These are phyloP conservation scores for Cetonia aurata DNA, from an alignment of 2,888 invertebrate species.

Conservation along the genomic window DNA sequence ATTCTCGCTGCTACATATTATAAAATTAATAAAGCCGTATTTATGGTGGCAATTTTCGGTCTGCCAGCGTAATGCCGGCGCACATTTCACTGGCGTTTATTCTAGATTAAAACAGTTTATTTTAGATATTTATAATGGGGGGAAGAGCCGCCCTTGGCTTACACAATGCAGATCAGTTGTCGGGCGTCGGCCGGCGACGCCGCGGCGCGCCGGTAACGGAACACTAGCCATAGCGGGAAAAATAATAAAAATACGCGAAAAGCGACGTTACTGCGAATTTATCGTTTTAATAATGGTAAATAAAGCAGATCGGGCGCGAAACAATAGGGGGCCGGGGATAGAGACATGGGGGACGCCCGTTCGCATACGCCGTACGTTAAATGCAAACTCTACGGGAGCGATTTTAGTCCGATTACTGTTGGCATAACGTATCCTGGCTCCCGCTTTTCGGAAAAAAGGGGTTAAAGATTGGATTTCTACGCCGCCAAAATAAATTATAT, in stretches of 20 bases:
- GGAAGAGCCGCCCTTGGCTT: slow-evolving; percentile 54
- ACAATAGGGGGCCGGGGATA: slow-evolving; percentile 42
- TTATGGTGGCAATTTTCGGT: slow-evolving; percentile 68
- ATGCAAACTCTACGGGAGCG: too few relatives aligned
- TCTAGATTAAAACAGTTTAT: slow-evolving; percentile 69
- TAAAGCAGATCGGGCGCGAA: slow-evolving; percentile 63
- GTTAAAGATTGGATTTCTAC: too few relatives aligned
- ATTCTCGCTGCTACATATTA: slow-evolving; percentile 63
- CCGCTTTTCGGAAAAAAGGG: too few relatives aligned
- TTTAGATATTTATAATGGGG: slow-evolving; percentile 68
- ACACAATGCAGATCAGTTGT: slow-evolving; percentile 67
- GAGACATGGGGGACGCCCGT: slow-evolving; percentile 16
- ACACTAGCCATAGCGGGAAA: slow-evolving; percentile 52
- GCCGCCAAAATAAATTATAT: too few relatives aligned
- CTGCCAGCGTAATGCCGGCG: slow-evolving; percentile 62
- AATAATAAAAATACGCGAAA: slow-evolving; percentile 66
- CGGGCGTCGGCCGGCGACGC: slow-evolving; percentile 62
- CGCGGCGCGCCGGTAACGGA: slow-evolving; percentile 5
- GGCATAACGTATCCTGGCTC: too few relatives aligned
- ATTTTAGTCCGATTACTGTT: too few relatives aligned
- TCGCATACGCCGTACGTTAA: neutral
- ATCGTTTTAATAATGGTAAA: slow-evolving; percentile 69
- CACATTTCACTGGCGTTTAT: slow-evolving; percentile 65
- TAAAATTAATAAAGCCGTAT: slow-evolving; percentile 68
- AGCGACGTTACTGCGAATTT: slow-evolving; percentile 67